These are phyloP conservation scores for Nibea coibor DNA, from an alignment of 2,113 vertebrate species.

Conservation along the genomic window DNA sequence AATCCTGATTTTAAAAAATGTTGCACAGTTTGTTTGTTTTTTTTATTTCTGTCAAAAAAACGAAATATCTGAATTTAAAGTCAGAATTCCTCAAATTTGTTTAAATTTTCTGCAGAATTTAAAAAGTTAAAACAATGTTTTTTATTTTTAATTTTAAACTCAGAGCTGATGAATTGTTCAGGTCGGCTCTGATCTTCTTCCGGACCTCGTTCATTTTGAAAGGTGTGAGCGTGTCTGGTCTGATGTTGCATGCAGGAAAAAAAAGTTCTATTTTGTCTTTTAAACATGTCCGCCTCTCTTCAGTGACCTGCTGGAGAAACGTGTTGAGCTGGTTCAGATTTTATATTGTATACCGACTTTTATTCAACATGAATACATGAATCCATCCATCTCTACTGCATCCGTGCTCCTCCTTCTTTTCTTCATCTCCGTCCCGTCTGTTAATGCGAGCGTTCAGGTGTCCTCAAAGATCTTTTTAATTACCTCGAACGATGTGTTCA, in stretches of 20 bases:
- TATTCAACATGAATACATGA: slow-evolving; percentile 39
- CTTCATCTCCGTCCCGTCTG: background rate
- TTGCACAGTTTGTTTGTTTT: no score
- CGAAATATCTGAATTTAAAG: no score
- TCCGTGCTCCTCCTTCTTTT: background rate
- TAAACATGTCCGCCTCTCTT: slow-evolving; percentile 2
- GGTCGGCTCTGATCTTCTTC: no score
- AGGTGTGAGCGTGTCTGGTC: slow-evolving; percentile 25
- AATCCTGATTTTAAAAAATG: no score
- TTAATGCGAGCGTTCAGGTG: background rate
- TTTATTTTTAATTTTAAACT: no score
- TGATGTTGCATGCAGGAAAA: slow-evolving; percentile 58
- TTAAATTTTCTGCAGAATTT: no score
- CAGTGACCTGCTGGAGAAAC: slow-evolving; percentile 11
- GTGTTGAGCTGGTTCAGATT: slow-evolving; percentile 1
- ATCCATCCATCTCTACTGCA: slow-evolving; percentile 31
- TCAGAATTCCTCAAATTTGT: no score
- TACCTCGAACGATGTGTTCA: background rate
- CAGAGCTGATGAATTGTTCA: no score
- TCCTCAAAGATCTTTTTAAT: background rate
- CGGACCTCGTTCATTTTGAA: background rate
- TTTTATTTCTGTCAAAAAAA: no score
- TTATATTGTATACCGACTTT: slow-evolving; percentile 45
- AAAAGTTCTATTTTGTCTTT: slow-evolving; percentile 18
- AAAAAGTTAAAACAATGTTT: no score